phyloP scores from a whole-genome alignment of 2,113 vertebrate genomes.

The Etheostoma cragini region DNA sequence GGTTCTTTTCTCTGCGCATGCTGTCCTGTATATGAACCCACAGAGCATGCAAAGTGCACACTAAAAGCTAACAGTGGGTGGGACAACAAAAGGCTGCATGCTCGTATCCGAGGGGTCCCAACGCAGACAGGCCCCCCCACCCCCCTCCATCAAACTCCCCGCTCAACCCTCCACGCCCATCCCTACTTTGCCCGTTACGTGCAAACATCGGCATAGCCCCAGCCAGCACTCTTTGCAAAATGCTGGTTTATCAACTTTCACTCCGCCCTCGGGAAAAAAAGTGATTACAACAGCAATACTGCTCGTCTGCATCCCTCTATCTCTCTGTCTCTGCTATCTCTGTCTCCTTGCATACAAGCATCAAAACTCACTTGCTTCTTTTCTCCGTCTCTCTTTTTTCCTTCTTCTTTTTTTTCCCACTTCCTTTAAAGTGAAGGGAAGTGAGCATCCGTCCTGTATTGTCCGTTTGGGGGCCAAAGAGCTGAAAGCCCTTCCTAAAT shows the following conservation, averaged over 20 bases:
- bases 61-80: conserved; percentile 17
- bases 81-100: conserved; percentile 65
- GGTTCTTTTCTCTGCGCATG: background rate
- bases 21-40: conserved; percentile 43
- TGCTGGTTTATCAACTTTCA: conserved; percentile 84
- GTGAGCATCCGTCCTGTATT: conserved; percentile 52
- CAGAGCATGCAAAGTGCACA: conserved; percentile 12
- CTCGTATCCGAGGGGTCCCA: conserved; percentile 35
- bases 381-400: background rate
- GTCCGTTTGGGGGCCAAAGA: conserved; percentile 44
- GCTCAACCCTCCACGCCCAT: background rate
- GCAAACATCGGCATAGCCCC: conserved; percentile 60
- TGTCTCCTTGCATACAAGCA: background rate
- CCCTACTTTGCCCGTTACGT: conserved; percentile 50
- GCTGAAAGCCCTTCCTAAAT: conserved; percentile 54
- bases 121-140: conserved; percentile 9
- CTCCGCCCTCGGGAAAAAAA: conserved; percentile 59
- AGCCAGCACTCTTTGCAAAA: conserved; percentile 76
- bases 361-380: conserved; percentile 1
- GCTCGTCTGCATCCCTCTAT: conserved; percentile 66
- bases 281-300: conserved; percentile 79
- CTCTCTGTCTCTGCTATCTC: conserved; percentile 55
- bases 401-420: background rate
- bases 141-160: conserved; percentile 1
- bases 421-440: conserved; percentile 55